Conservation (phyloP, 2,888 invertebrate species). For the Torymus aiolomorphi region DNA sequence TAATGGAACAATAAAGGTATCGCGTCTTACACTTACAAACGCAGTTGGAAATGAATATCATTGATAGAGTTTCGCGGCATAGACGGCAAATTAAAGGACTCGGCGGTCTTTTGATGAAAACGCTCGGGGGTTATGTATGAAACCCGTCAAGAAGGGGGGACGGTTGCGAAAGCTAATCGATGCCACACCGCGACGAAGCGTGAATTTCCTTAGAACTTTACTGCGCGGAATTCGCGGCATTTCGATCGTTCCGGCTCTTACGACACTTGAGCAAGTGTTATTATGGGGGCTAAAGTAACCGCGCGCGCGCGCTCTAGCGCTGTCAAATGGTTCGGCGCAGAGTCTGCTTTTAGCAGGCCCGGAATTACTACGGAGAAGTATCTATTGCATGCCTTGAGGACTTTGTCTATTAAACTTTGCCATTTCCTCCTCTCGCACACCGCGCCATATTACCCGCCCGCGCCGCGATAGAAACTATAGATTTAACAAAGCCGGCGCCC, state of each 20-base stretch:
- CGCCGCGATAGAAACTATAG: not conserved
- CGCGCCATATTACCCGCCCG: too few species aligned
- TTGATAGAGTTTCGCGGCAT: not conserved
- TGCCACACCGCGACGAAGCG: conserved; percentile 36
- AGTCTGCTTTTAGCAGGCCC: conserved; percentile 29
- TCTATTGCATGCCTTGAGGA: conserved; percentile 27
- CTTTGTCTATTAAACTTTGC: conserved; percentile 49
- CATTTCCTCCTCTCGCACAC: conserved; percentile 7
- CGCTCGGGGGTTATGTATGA: conserved; percentile 17
- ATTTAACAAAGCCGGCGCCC: not conserved
- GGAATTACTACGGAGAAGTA: conserved; percentile 41
- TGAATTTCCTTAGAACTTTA: conserved; percentile 56
- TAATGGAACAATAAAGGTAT: too few species aligned
- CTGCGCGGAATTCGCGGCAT: conserved; percentile 56
- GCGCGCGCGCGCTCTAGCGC: not conserved
- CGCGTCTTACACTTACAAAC: too few species aligned
- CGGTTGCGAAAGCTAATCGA: conserved; percentile 21
- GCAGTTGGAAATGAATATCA: too few species aligned
- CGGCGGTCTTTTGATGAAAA: not conserved
- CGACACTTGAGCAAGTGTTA: conserved; percentile 60
- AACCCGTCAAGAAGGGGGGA: not conserved
- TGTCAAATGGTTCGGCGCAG: conserved; percentile 29
- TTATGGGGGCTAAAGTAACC: conserved; percentile 44
- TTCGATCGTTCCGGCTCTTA: conserved; percentile 57
- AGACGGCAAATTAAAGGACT: too few species aligned